These are phyloP conservation scores for Caretta caretta DNA, from an alignment of 2,113 vertebrate species.

Conservation along the genomic window DNA sequence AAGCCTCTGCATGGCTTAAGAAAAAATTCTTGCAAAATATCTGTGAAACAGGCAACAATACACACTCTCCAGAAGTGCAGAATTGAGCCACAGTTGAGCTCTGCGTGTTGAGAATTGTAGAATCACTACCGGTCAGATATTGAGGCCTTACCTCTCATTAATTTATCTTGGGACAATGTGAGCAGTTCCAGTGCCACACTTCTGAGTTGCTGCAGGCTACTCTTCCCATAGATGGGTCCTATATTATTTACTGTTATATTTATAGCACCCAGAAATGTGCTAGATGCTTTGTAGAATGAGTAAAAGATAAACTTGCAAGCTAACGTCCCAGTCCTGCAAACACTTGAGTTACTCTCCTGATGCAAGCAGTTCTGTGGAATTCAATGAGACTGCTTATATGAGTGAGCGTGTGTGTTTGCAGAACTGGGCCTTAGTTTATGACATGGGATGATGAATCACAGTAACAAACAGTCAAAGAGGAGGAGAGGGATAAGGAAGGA, in stretches of 20 bases:
- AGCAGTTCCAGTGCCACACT: not conserved
- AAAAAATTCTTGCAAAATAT: not conserved
- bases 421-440: not conserved
- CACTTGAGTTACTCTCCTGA: too few species aligned
- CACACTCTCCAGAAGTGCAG: not conserved
- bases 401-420: not conserved
- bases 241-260: not conserved
- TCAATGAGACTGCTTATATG: not conserved
- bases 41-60: not conserved
- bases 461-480: rapidly evolving
- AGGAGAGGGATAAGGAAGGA: not conserved
- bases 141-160: not conserved
- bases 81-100: not conserved
- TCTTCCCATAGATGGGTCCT: not conserved
- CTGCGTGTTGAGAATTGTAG: not conserved
- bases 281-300: not conserved
- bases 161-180: rapidly evolving
- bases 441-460: not conserved
- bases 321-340: not conserved
- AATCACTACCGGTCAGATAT: not conserved
- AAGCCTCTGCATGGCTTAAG: not conserved
- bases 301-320: not conserved
- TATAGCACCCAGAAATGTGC: not conserved
- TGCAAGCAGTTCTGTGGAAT: not conserved
- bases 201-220: not conserved